Base-by-base conservation (phyloP, 2,797 vertebrate species). In the Sebastes ruberrimus region DNA sequence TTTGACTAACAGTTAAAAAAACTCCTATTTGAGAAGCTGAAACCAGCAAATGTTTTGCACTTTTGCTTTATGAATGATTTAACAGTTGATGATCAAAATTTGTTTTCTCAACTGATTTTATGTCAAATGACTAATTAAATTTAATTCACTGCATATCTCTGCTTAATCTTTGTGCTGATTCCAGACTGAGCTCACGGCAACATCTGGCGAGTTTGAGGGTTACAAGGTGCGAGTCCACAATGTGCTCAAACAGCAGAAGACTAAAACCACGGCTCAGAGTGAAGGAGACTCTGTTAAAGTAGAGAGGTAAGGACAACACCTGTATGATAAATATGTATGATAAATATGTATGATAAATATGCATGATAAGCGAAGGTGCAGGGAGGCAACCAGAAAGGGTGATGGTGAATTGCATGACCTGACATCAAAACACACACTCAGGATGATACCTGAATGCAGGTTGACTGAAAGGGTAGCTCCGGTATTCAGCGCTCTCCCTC, bases 201-300 rank as follows among this genome's bases (percentile, higher is more conserved):
- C 97, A 22, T 78, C 95, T 2, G 95, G 94, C 1, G 98, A 99
- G 92, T 99, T 99, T 74, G 98, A 99, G 87, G 97, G 95, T 89
- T 99, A 99, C 87, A 99, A 98, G 93, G 97, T 99, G 61, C 96
- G 99, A 71, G 98, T 99, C 76, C 99, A 99, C 92, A 99, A 99
- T 61, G 99, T 99, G 55, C 96, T 99, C 57, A 99, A 98, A 81
- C 98, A 99, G 80, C 93, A 96, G 92, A 98, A 98, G 93, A 96
- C 88, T 35, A 96, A 95, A 90, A 92, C 82, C 68, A 90, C 83
- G 0, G 2, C 84, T 6, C 93, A 93, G 67, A 89, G 53, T 42
- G 95, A 96, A 8, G 89, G 88, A 69, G 97, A 99, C 14, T 88
- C 94, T 76, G 92, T 94, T 72, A 98, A 96, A 92, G 94, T 96